Conservation (phyloP, 2,888 invertebrate species). For the Zele albiditarsus region DNA sequence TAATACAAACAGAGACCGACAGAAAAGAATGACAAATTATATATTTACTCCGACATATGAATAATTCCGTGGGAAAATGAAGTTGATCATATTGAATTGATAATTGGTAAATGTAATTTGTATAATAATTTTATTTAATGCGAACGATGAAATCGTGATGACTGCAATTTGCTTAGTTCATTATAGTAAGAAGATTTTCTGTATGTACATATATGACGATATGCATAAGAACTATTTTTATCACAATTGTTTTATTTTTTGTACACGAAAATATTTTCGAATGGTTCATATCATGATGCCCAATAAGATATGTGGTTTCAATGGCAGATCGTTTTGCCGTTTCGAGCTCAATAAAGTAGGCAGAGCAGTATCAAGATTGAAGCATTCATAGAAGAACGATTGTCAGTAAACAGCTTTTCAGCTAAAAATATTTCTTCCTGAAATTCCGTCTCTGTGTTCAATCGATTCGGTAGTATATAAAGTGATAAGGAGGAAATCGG, state of each 20-base stretch:
- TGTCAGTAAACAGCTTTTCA: too few species aligned
- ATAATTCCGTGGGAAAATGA: constrained; percentile 1
- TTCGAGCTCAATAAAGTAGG: too few species aligned
- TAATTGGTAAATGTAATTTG: not conserved
- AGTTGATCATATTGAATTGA: not conserved
- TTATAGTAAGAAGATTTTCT: not conserved
- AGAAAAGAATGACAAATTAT: constrained; percentile 40
- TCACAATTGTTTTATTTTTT: not conserved
- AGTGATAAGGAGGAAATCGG: too few species aligned
- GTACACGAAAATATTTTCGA: too few species aligned
- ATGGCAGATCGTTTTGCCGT: too few species aligned
- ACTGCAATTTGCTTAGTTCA: not conserved
- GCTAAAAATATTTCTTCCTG: too few species aligned
- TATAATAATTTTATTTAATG: not conserved
- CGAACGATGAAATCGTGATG: not conserved
- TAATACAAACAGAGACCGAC: constrained; percentile 43
- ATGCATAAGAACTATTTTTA: not conserved
- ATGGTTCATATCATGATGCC: too few species aligned
- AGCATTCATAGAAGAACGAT: too few species aligned
- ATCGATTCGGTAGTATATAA: too few species aligned
- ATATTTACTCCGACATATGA: constrained; percentile 11
- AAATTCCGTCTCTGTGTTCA: too few species aligned
- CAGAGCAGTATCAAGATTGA: too few species aligned
- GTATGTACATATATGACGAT: not conserved
- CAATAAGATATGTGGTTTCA: too few species aligned